Conservation (phyloP, 2,113 vertebrate species). For the Eretmochelys imbricata region DNA sequence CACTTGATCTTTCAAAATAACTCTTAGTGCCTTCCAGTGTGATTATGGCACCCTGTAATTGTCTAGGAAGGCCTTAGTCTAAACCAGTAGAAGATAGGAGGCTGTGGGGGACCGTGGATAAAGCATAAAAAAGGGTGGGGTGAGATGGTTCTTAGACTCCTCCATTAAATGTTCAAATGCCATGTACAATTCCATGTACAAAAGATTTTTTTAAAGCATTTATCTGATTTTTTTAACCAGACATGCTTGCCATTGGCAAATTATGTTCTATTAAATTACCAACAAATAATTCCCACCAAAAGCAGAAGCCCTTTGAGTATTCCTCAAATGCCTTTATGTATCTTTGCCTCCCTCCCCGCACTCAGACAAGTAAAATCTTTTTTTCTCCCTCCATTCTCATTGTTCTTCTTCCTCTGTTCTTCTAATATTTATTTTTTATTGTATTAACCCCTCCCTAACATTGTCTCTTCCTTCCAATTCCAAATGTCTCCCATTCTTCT, state of each 20-base stretch:
- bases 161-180: neutral
- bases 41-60: neutral
- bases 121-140: neutral
- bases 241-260: neutral
- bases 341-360: neutral
- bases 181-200: neutral
- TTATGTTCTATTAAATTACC: neutral
- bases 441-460: neutral
- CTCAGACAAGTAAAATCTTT: neutral
- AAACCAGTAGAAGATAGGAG: neutral
- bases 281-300: neutral
- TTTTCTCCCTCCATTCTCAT: neutral
- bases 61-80: neutral
- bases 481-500: neutral
- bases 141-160: neutral
- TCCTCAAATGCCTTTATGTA: neutral
- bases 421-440: neutral
- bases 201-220: neutral
- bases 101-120: neutral
- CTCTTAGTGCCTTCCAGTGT: neutral
- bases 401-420: neutral
- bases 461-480: neutral
- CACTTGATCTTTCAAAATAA: neutral
- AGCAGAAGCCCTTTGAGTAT: neutral
- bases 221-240: neutral